Evolutionary conservation across 2,797 vertebrate species (phyloP).

Genomic region (Spinus olivaceus): DNA sequence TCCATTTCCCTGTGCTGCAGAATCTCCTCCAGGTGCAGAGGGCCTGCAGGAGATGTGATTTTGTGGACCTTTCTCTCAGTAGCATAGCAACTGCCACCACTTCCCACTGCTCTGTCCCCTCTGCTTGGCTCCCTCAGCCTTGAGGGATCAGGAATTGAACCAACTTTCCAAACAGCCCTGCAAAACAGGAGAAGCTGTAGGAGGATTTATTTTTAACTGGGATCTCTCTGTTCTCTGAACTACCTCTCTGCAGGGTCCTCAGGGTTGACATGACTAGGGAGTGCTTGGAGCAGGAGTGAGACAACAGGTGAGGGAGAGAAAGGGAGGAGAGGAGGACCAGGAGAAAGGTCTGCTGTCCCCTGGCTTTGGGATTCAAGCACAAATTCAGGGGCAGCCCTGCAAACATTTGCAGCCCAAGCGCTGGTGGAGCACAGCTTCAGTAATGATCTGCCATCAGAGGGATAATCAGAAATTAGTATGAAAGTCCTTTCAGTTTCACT

Average conservation of each 20-base stretch:
- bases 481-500: background rate
- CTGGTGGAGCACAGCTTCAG: background rate
- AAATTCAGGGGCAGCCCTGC: background rate
- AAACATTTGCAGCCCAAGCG: background rate
- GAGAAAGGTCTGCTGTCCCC: background rate
- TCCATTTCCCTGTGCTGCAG: background rate
- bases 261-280: background rate
- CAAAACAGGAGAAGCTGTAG: background rate
- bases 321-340: background rate
- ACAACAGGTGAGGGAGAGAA: background rate
- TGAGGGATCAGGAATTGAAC: background rate
- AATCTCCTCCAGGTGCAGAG: background rate
- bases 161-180: background rate
- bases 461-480: background rate
- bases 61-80: background rate
- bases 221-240: background rate
- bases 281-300: background rate
- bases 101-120: background rate
- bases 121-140: background rate
- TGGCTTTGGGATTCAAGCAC: background rate
- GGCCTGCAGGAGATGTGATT: background rate
- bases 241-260: background rate
- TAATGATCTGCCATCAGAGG: background rate
- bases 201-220: slow-evolving; percentile 18
- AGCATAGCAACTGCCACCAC: slow-evolving; percentile 3